Evolutionary conservation across 2,797 vertebrate genomes (phyloP).

Genomic region (Austrolebias charrua): DNA sequence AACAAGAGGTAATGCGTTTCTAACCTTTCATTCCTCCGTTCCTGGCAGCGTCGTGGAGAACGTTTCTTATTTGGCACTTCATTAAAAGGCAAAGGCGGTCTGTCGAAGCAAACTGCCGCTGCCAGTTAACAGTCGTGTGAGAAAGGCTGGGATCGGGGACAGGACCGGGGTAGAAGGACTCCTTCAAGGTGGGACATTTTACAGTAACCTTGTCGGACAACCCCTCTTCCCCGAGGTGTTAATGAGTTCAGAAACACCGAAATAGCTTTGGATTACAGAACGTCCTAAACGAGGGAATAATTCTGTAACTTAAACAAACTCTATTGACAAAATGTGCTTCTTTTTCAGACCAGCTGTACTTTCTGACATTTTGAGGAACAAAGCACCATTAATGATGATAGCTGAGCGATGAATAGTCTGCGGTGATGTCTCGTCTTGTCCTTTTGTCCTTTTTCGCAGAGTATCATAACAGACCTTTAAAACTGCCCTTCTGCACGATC

Average conservation of each 20-base stretch:
- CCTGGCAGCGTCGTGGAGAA: conserved; percentile 81
- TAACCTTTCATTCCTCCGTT: conserved; percentile 69
- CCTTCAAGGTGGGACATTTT: conserved; percentile 71
- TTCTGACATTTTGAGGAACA: conserved; percentile 59
- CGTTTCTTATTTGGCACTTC: conserved; percentile 86
- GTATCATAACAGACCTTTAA: conserved; percentile 48
- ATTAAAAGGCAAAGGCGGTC: conserved; percentile 80
- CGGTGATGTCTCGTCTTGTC: not conserved
- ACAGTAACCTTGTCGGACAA: conserved; percentile 70
- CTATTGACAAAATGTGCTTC: conserved; percentile 61
- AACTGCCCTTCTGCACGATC: conserved; percentile 62
- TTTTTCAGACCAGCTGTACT: conserved; percentile 61
- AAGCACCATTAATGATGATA: conserved; percentile 73
- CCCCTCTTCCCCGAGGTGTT: conserved; percentile 57
- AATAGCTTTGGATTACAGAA: conserved; percentile 74
- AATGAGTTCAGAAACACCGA: conserved; percentile 73
- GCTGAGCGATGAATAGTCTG: conserved; percentile 49
- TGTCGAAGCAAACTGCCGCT: conserved; percentile 72
- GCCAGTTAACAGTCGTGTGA: conserved; percentile 86
- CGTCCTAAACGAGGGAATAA: conserved; percentile 64
- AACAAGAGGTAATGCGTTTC: conserved; percentile 83
- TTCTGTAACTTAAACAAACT: conserved; percentile 60
- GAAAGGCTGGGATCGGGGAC: conserved; percentile 68
- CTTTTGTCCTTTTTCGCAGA: conserved; percentile 36
- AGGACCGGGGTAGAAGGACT: conserved; percentile 74